Conservation (phyloP, 2,888 invertebrate genomes). For the Ryuthela nishihirai region DNA sequence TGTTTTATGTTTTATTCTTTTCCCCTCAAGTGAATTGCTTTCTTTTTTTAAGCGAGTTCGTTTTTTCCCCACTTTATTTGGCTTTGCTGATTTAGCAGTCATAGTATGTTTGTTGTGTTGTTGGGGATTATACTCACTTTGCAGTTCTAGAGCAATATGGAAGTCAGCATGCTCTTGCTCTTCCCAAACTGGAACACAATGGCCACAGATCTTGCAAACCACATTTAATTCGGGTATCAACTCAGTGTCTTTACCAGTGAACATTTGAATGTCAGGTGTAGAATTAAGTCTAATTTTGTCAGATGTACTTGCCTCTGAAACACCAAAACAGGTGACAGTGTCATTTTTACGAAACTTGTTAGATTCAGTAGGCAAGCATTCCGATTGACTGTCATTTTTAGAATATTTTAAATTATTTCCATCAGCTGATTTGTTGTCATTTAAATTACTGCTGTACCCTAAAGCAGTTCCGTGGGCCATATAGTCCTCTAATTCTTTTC, state of each 20-base stretch:
- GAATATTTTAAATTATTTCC: no score
- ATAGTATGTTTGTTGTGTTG: not conserved
- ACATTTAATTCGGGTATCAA: slow-evolving; percentile 21
- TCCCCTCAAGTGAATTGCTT: not conserved
- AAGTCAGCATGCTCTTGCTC: slow-evolving; percentile 74
- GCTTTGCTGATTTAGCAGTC: not conserved
- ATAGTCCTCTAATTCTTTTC: no score
- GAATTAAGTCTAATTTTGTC: no score
- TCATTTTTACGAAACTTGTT: not conserved
- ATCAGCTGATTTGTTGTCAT: no score
- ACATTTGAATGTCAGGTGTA: not conserved
- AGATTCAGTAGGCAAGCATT: not conserved
- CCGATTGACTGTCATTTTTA: not conserved
- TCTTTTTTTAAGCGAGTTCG: slow-evolving; percentile 6
- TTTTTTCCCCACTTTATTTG: slow-evolving; percentile 6
- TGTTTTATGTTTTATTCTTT: slow-evolving; percentile 10
- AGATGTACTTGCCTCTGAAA: no score
- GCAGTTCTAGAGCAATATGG: slow-evolving; percentile 76
- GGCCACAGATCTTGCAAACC: slow-evolving; percentile 66
- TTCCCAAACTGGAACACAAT: slow-evolving; percentile 60
- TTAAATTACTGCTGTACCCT: no score
- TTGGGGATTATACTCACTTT: slow-evolving; percentile 53
- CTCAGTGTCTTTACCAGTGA: not conserved
- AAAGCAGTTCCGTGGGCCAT: no score
- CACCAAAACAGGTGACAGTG: no score